Evolutionary conservation across 2,797 vertebrate species (phyloP).

Genomic region (Mus minutoides): DNA sequence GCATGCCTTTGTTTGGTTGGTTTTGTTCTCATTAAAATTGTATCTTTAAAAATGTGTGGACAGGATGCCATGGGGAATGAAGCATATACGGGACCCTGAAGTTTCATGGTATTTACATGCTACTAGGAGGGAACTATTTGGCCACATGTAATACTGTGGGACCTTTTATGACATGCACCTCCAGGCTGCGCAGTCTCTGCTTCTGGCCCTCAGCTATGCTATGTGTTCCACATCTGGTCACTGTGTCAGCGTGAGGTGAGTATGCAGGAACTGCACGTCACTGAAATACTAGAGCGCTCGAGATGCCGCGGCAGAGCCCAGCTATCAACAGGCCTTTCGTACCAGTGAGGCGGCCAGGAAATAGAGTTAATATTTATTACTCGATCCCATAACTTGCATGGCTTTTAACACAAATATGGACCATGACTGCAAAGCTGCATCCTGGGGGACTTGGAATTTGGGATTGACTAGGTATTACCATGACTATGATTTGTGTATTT

Average conservation of each 20-base stretch:
- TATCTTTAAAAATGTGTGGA: slow-evolving; percentile 83
- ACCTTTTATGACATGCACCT: slow-evolving; percentile 69
- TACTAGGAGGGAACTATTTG: slow-evolving; percentile 77
- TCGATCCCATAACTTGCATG: slow-evolving; percentile 54
- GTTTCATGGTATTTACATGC: slow-evolving; percentile 72
- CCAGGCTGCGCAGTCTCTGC: slow-evolving; percentile 43
- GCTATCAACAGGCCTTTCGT: slow-evolving; percentile 79
- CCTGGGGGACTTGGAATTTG: slow-evolving; percentile 38
- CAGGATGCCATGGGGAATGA: slow-evolving; percentile 65
- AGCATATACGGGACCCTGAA: slow-evolving; percentile 31
- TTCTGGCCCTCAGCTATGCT: slow-evolving; percentile 13
- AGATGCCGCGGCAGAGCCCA: slow-evolving; percentile 71
- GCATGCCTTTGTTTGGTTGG: neutral
- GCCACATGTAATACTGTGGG: slow-evolving; percentile 61
- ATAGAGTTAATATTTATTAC: slow-evolving; percentile 72
- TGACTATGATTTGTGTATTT: slow-evolving; percentile 58
- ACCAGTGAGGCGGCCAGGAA: slow-evolving; percentile 76
- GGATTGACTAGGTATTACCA: neutral
- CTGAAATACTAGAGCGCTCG: slow-evolving; percentile 78
- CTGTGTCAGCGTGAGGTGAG: neutral
- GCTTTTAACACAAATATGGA: slow-evolving; percentile 70
- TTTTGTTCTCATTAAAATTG: slow-evolving; percentile 83
- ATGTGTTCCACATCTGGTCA: slow-evolving; percentile 83
- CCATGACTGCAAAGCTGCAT: slow-evolving; percentile 15
- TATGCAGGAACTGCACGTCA: slow-evolving; percentile 72